phyloP scores from a whole-genome alignment of 1,140 invertebrate species.

The Triops longicaudatus region DNA sequence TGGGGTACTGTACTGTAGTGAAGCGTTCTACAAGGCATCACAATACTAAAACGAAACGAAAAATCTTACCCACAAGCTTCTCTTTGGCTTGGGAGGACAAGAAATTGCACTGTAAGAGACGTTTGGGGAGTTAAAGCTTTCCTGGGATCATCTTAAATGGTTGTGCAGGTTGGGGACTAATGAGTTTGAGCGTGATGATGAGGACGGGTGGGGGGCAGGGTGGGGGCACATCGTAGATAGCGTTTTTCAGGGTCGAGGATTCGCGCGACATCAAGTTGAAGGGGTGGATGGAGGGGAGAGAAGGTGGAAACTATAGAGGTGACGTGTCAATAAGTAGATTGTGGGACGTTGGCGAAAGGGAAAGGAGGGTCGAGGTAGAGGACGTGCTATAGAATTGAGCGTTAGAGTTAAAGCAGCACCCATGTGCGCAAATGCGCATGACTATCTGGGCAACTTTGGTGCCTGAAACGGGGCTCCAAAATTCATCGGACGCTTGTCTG shows the following conservation, averaged over 20 bases:
- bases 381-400: constrained; percentile 1
- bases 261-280: not conserved
- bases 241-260: constrained; percentile 14
- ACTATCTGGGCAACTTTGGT: not conserved
- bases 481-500: constrained; percentile 14
- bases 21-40: not conserved
- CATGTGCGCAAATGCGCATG: constrained; percentile 10
- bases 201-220: not conserved
- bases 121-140: no score
- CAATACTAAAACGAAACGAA: no score
- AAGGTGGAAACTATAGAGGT: not conserved
- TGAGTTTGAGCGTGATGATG: not conserved
- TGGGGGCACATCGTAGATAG: not conserved
- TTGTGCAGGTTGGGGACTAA: not conserved
- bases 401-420: not conserved
- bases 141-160: not conserved
- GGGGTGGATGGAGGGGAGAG: not conserved
- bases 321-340: constrained; percentile 11
- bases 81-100: no score
- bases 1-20: not conserved
- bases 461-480: not conserved
- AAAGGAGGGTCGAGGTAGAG: not conserved
- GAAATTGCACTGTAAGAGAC: no score
- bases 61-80: no score
- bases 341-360: not conserved